Conservation (phyloP, 30 jellyfish, hydroid and myxozoan genomes). For the Hydra vulgaris region DNA sequence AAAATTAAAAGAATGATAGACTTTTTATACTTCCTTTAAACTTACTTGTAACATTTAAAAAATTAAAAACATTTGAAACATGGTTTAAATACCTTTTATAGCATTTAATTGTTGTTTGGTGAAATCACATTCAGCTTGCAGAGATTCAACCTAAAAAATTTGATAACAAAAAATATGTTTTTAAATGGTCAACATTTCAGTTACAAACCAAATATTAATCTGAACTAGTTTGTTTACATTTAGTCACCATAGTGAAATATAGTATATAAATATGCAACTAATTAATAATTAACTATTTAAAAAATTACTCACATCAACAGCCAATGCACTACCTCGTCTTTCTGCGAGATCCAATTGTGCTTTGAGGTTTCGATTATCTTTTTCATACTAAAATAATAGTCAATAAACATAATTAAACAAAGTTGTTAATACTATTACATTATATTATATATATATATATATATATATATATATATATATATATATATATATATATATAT, state of each 20-base stretch:
- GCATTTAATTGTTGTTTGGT: slow-evolving; percentile 75
- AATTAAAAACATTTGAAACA: too few relatives aligned
- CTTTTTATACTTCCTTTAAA: too few relatives aligned
- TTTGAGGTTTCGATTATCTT: slow-evolving; percentile 35
- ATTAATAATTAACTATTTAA: not conserved
- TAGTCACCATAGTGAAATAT: too few relatives aligned
- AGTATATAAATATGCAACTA: not conserved
- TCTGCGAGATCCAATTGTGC: slow-evolving; percentile 66
- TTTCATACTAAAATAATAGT: slow-evolving; percentile 29
- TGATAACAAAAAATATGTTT: not conserved
- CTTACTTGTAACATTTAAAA: not conserved
- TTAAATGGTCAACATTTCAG: too few relatives aligned
- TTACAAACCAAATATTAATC: too few relatives aligned
- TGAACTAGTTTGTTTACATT: too few relatives aligned
- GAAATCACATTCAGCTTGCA: slow-evolving; percentile 92
- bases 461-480: too few relatives aligned
- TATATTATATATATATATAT: too few relatives aligned
- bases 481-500: too few relatives aligned
- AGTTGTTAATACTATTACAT: too few relatives aligned
- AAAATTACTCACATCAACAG: slow-evolving; percentile 58
- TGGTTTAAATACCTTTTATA: slow-evolving; percentile 44
- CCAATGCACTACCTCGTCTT: slow-evolving; percentile 83
- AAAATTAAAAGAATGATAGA: too few relatives aligned
- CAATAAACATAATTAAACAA: too few relatives aligned
- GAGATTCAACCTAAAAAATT: slow-evolving; percentile 63